phyloP scores from a whole-genome alignment of 1,140 invertebrate genomes.

The Stegodyphus dumicola region DNA sequence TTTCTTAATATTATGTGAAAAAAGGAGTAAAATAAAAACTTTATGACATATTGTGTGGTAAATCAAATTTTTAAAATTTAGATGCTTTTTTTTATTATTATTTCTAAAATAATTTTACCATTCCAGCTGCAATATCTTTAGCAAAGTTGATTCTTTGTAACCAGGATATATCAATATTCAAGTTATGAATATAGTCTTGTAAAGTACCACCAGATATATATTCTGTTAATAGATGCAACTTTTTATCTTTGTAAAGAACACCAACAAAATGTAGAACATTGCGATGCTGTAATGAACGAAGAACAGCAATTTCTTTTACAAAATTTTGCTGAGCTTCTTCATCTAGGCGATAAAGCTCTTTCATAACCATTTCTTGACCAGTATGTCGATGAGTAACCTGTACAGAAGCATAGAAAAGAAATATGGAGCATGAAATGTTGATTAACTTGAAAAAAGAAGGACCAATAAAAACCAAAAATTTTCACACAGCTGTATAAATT shows the following conservation, averaged over 20 bases:
- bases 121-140: slow-evolving; percentile 90
- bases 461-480: too few species aligned
- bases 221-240: slow-evolving; percentile 90
- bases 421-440: slow-evolving; percentile 3
- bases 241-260: slow-evolving; percentile 91
- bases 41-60: too few species aligned
- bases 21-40: background rate
- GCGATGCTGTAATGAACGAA: slow-evolving; percentile 86
- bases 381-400: slow-evolving; percentile 91
- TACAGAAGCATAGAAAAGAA: slow-evolving; percentile 70
- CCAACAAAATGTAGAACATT: slow-evolving; percentile 93
- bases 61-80: too few species aligned
- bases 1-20: background rate
- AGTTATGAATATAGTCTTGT: slow-evolving; percentile 83
- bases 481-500: too few species aligned
- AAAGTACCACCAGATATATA: slow-evolving; percentile 92
- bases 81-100: background rate
- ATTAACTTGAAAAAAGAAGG: too few species aligned
- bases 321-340: slow-evolving; percentile 94
- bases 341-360: slow-evolving; percentile 91
- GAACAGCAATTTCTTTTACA: slow-evolving; percentile 91
- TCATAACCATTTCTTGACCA: slow-evolving; percentile 93
- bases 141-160: slow-evolving; percentile 83
- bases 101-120: slow-evolving; percentile 69
- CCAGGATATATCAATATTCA: slow-evolving; percentile 80